A percentile compares a stretch with the other conserved stretches of the same genome.
phyloP scores from a whole-genome alignment of 2,888 invertebrate species.

The Standfussiana lucernea region DNA sequence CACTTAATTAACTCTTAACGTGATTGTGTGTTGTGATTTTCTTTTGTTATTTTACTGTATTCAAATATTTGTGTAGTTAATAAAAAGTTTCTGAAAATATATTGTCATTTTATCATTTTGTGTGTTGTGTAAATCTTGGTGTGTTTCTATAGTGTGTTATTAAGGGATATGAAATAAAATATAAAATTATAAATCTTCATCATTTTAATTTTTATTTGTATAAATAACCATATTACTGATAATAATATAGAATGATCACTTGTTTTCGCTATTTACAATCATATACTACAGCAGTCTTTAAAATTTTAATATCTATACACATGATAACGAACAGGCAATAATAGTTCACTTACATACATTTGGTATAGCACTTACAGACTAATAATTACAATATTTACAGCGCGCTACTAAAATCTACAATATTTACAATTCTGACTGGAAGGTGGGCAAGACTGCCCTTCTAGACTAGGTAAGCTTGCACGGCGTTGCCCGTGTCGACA shows the following conservation, averaged over 20 bases:
- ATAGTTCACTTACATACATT: slow-evolving; percentile 89
- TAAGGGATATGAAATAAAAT: slow-evolving; percentile 77
- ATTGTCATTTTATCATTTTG: background rate
- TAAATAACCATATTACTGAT: slow-evolving; percentile 90
- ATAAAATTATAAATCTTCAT: slow-evolving; percentile 85
- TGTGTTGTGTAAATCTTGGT: background rate
- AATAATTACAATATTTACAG: slow-evolving; percentile 90
- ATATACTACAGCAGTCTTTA: slow-evolving; percentile 92
- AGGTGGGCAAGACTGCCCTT: slow-evolving; percentile 81
- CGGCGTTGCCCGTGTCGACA: slow-evolving; percentile 88
- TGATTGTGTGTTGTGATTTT: slow-evolving; percentile 25
- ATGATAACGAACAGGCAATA: slow-evolving; percentile 90
- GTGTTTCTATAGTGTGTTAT: background rate
- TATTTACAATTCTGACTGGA: slow-evolving; percentile 89
- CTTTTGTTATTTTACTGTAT: background rate
- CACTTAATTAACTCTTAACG: slow-evolving; percentile 40
- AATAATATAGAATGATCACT: slow-evolving; percentile 90
- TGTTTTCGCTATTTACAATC: slow-evolving; percentile 90
- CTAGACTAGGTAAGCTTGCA: slow-evolving; percentile 94
- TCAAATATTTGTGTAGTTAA: background rate
- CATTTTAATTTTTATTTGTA: slow-evolving; percentile 88
- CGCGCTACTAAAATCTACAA: slow-evolving; percentile 83
- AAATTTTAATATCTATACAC: slow-evolving; percentile 90
- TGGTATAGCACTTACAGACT: slow-evolving; percentile 89
- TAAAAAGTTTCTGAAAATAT: background rate